A percentile compares a stretch with the other conserved stretches of the same genome.
Evolutionary conservation across 2,888 invertebrate species (phyloP).

Genomic region (Cepaea hortensis): DNA sequence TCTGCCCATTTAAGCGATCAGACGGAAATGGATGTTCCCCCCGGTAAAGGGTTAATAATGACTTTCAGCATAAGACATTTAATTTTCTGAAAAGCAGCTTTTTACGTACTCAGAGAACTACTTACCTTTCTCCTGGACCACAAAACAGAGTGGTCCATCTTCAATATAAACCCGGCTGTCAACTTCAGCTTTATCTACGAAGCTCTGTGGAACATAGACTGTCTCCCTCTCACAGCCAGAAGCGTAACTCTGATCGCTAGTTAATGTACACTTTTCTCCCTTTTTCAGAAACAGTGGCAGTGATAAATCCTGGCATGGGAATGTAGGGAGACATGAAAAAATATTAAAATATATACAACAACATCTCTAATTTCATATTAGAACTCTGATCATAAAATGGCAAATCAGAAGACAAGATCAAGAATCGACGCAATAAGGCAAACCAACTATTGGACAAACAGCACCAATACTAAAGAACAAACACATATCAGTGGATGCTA

Average conservation of each 20-base stretch:
- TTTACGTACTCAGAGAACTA: no score
- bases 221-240: conserved; percentile 86
- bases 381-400: neutral
- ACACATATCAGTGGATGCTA: no score
- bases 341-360: neutral
- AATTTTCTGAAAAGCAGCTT: no score
- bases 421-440: no score
- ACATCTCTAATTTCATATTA: neutral
- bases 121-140: conserved; percentile 84
- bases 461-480: no score
- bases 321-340: neutral
- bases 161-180: conserved; percentile 93
- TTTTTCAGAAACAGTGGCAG: conserved; percentile 92
- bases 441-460: no score
- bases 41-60: no score
- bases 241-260: conserved; percentile 85
- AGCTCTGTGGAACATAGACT: conserved; percentile 92
- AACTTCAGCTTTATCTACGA: conserved; percentile 86
- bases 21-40: no score
- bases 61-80: no score
- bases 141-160: conserved; percentile 94
- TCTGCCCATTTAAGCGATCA: no score
- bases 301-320: conserved; percentile 83
- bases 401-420: no score
- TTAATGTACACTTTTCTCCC: conserved; percentile 87